A percentile compares a stretch with the other conserved stretches of the same genome.
Evolutionary conservation across 1,140 invertebrate species (phyloP).

Genomic region (Sitophilus oryzae): DNA sequence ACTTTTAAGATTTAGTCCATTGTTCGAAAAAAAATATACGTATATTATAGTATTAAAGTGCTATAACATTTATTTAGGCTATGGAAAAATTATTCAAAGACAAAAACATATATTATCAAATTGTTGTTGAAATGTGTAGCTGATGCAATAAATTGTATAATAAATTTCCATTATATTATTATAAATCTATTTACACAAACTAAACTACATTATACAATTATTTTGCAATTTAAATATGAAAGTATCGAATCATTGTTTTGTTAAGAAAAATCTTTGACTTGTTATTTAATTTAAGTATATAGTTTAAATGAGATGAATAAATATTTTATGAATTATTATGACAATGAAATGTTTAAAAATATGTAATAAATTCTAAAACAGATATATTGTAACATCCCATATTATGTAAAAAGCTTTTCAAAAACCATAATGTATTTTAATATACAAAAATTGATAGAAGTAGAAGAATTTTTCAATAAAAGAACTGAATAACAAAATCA

Average conservation of each 20-base stretch:
- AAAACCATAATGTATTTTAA: conserved; percentile 1
- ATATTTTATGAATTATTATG: too few relatives aligned
- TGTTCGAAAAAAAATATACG: neutral
- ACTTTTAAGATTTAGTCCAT: neutral
- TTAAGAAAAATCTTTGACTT: too few relatives aligned
- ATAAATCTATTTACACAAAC: neutral
- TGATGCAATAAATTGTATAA: conserved; percentile 40
- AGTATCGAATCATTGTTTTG: too few relatives aligned
- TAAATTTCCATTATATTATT: neutral
- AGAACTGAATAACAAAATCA: conserved; percentile 6
- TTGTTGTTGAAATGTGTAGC: conserved; percentile 41
- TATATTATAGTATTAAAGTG: conserved; percentile 1
- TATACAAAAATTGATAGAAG: neutral
- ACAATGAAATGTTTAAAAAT: too few relatives aligned
- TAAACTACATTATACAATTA: too few relatives aligned
- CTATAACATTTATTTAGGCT: conserved; percentile 19
- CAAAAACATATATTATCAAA: conserved; percentile 34
- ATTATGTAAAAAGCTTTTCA: too few relatives aligned
- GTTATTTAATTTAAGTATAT: too few relatives aligned
- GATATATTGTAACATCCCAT: too few relatives aligned
- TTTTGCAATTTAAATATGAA: too few relatives aligned
- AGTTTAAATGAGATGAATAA: too few relatives aligned
- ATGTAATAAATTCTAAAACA: too few relatives aligned
- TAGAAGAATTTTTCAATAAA: neutral
- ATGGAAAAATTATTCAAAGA: conserved; percentile 14